These are phyloP conservation scores for Esox niger DNA, from an alignment of 2,113 vertebrate genomes.

Conservation along the genomic window DNA sequence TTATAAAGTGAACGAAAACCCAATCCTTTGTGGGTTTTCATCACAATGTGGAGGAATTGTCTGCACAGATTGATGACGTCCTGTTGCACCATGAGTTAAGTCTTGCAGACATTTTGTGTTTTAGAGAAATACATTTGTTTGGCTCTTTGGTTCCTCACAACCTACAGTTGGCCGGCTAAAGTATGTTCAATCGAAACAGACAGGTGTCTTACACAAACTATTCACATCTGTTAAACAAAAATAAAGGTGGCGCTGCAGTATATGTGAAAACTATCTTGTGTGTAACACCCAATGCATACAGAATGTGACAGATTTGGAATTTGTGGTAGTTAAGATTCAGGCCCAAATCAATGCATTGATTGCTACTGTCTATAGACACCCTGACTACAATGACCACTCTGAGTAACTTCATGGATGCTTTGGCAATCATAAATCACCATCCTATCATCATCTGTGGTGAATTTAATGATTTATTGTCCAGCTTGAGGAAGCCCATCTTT, in stretches of 20 bases:
- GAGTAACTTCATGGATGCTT: slow-evolving; percentile 2
- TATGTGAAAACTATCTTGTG: slow-evolving; percentile 9
- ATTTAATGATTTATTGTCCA: slow-evolving; percentile 12
- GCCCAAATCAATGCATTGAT: neutral
- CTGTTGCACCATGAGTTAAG: too few species aligned
- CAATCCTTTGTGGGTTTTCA: too few species aligned
- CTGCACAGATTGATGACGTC: too few species aligned
- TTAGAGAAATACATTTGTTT: too few species aligned
- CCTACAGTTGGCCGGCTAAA: slow-evolving; percentile 30
- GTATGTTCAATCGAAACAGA: slow-evolving; percentile 37
- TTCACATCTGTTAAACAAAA: slow-evolving; percentile 14
- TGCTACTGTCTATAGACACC: slow-evolving; percentile 22
- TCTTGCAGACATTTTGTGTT: too few species aligned
- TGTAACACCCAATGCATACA: slow-evolving; percentile 19
- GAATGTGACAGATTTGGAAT: slow-evolving; percentile 32
- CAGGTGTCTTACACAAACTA: slow-evolving; percentile 25
- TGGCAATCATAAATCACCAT: slow-evolving; percentile 2
- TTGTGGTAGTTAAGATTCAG: slow-evolving; percentile 16
- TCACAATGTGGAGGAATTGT: too few species aligned
- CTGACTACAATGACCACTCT: slow-evolving; percentile 4
- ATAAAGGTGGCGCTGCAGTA: slow-evolving; percentile 7
- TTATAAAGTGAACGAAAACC: too few species aligned
- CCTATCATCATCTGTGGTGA: slow-evolving; percentile 11
- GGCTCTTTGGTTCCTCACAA: slow-evolving; percentile 5
- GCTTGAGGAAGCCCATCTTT: neutral